Conservation (phyloP, 2,888 invertebrate species). For the Lasioglossum oenotherae region DNA sequence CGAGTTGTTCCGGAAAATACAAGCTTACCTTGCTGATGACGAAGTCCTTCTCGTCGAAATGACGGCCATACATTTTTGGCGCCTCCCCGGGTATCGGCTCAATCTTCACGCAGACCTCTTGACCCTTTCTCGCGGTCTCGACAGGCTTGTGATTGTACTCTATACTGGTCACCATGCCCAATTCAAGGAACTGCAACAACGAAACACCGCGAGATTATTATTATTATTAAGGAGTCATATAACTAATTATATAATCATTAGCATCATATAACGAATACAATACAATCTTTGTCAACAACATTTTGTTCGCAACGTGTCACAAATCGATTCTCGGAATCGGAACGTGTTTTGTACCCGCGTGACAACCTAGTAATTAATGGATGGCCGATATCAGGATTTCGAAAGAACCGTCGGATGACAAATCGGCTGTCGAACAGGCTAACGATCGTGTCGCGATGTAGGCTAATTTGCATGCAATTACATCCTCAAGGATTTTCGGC, state of each 20-base stretch:
- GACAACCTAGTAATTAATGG: neutral
- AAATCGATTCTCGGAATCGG: neutral
- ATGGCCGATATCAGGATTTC: neutral
- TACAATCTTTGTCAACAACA: too few species aligned
- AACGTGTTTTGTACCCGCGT: neutral
- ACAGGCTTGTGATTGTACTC: slow-evolving; percentile 98
- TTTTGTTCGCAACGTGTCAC: neutral
- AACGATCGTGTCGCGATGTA: neutral
- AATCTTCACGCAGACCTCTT: slow-evolving; percentile 98
- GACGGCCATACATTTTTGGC: slow-evolving; percentile 99
- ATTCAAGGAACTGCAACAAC: slow-evolving; percentile 92
- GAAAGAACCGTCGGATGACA: neutral
- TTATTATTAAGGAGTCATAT: neutral
- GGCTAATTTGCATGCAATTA: neutral
- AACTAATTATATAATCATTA: too few species aligned
- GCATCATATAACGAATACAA: too few species aligned
- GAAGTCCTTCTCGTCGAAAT: slow-evolving; percentile 98
- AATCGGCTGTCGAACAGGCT: neutral
- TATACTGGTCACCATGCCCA: slow-evolving; percentile 97
- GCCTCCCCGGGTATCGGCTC: slow-evolving; percentile 99
- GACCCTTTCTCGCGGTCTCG: slow-evolving; percentile 97
- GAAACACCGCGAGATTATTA: neutral
- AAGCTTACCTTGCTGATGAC: slow-evolving; percentile 95
- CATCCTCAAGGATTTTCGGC: neutral
- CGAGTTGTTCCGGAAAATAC: neutral